Evolutionary conservation across 1,140 invertebrate genomes (phyloP).

Genomic region (Tetramorium parvispinum): DNA sequence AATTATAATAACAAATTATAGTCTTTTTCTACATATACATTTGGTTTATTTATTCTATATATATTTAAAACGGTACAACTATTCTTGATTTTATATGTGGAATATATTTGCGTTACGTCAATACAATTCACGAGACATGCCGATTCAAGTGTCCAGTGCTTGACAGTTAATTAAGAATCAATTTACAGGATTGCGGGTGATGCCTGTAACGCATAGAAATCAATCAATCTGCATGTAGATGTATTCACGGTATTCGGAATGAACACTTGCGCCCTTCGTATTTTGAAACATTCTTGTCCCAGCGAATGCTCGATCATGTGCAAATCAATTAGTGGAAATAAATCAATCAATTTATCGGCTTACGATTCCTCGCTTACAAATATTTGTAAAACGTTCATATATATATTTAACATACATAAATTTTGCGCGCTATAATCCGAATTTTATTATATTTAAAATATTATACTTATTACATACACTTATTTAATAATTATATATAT

Average conservation of each 20-base stretch:
- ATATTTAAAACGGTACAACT: slow-evolving; percentile 1
- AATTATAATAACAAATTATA: neutral
- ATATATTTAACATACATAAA: neutral
- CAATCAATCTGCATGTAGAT: slow-evolving; percentile 59
- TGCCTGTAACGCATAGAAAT: slow-evolving; percentile 62
- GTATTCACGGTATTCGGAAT: slow-evolving; percentile 27
- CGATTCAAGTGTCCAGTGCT: slow-evolving; percentile 52
- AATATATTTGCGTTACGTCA: slow-evolving; percentile 42
- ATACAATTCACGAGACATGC: slow-evolving; percentile 33
- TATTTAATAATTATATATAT: neutral
- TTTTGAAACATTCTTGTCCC: slow-evolving; percentile 62
- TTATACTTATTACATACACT: no score
- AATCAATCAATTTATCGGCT: slow-evolving; percentile 51
- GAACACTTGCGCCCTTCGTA: slow-evolving; percentile 48
- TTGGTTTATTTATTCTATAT: no score
- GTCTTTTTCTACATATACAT: neutral
- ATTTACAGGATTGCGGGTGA: slow-evolving; percentile 61
- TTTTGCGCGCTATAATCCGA: neutral
- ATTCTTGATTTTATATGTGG: slow-evolving; percentile 11
- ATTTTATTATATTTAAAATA: neutral
- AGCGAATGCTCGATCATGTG: slow-evolving; percentile 45
- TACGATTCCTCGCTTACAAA: slow-evolving; percentile 6
- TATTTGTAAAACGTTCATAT: slow-evolving; percentile 7
- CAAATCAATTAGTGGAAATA: slow-evolving; percentile 46
- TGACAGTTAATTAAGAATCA: slow-evolving; percentile 66